phyloP scores from a whole-genome alignment of 2,888 invertebrate species.

The Rotaria socialis region DNA sequence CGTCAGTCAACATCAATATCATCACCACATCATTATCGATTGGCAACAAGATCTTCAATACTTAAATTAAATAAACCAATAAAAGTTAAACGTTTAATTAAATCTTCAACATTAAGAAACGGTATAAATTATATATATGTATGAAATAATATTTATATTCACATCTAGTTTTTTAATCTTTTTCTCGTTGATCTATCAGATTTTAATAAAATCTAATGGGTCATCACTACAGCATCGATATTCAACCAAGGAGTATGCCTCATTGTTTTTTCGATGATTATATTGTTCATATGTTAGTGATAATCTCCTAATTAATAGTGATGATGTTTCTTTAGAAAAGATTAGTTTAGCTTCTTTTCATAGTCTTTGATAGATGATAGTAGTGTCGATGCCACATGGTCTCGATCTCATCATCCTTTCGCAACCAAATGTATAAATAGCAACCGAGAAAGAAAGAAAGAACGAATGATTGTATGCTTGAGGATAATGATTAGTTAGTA shows the following conservation, averaged over 20 bases:
- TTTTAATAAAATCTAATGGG: neutral
- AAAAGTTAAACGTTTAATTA: constrained; percentile 23
- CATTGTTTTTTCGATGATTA: neutral
- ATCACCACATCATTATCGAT: constrained; percentile 11
- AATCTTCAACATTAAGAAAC: neutral
- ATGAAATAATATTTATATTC: neutral
- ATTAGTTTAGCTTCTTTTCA: neutral
- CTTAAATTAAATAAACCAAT: constrained; percentile 4
- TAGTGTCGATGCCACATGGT: neutral
- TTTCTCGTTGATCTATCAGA: neutral
- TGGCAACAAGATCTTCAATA: constrained; percentile 16
- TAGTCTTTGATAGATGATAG: neutral
- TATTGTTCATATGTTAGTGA: neutral
- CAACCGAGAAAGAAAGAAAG: neutral
- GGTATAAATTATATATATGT: neutral
- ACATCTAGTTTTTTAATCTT: neutral
- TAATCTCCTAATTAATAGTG: neutral
- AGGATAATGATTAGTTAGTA: constrained; percentile 10
- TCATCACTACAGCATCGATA: constrained; percentile 23
- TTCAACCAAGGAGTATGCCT: constrained; percentile 5
- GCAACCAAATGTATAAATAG: neutral
- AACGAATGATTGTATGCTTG: neutral
- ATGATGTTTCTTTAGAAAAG: neutral
- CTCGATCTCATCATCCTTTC: neutral
- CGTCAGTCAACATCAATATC: constrained; percentile 11